phyloP scores from a whole-genome alignment of 2,888 invertebrate species.

The Idaea aversata region DNA sequence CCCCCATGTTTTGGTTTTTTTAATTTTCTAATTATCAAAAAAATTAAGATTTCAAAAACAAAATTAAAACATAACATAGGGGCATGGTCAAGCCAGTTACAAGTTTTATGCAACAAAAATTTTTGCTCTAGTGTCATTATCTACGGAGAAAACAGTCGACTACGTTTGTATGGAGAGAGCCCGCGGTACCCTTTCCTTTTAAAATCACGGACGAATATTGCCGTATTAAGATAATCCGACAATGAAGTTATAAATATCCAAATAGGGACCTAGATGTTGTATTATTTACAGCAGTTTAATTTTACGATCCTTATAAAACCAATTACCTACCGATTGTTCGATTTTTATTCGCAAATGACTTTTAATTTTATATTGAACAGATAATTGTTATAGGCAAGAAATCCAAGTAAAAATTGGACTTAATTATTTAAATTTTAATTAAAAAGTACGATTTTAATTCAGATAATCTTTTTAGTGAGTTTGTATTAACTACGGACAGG shows the following conservation, averaged over 20 bases:
- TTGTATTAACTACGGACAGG: no score
- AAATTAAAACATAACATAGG: no score
- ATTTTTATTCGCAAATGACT: neutral
- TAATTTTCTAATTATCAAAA: no score
- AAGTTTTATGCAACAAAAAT: no score
- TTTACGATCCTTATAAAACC: neutral
- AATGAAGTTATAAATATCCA: neutral
- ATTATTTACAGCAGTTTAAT: neutral
- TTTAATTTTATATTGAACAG: neutral
- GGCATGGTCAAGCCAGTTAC: no score
- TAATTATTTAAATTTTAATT: neutral
- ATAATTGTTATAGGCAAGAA: neutral
- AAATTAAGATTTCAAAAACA: no score
- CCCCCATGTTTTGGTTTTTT: no score
- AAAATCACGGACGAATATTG: neutral
- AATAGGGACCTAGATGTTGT: neutral
- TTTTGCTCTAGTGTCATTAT: no score
- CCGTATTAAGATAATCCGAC: neutral
- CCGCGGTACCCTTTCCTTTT: no score
- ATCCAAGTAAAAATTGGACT: neutral
- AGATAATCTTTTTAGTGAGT: neutral
- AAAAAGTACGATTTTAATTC: neutral
- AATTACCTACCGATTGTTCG: neutral
- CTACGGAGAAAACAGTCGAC: no score
- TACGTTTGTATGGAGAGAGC: no score